Evolutionary conservation across 2,888 invertebrate species (phyloP), one percentile per base, ranked within the genome.

Genomic region (Plagodis pulveraria): DNA sequence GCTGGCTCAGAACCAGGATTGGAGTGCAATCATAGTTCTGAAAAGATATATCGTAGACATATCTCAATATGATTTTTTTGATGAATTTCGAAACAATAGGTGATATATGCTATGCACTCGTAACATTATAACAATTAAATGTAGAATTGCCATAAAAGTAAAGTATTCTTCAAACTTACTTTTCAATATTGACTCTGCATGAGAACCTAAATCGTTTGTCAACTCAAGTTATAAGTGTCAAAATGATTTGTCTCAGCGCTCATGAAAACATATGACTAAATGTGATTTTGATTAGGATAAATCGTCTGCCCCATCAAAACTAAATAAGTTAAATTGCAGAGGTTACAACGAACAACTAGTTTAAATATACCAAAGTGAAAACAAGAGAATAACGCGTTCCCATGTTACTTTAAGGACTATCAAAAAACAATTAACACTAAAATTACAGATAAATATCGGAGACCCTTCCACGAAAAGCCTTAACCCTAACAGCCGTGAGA

Each of bases 221-320:
- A 55, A 48, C 35, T 35, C 35, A 52, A 63, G 45, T 57, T 59
- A 58, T 42, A n/a, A 56, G 45, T 60, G 51, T 61, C 52, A 57
- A 56, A 56, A 43, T 51, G 59, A 56, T 60, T 55, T 55, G 49
- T 56, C 58, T 54, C 42, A 22, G 56, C 51, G 43, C 56, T 58
- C 58, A 43, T 48, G 66, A 59, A 46, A 55, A 70, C 67, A 65
- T 75, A 84, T 70, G 62, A 52, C 70, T 67, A 79, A 90, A 91
- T 90, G 85, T 87, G 88, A 87, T 85, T 90, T 90, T 89, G 83
- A 91, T 89, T 89, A 78, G 78, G 68, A 69, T 71, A 84, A 86
- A 89, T 88, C 81, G 76, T 84, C 79, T 87, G 89, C 91, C 90
- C 86, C 84, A 87, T 89, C 77, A 67, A 65, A 61, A 63, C 72